Base-by-base conservation (phyloP, 1,140 invertebrate species). In the Eriosoma lanigerum region DNA sequence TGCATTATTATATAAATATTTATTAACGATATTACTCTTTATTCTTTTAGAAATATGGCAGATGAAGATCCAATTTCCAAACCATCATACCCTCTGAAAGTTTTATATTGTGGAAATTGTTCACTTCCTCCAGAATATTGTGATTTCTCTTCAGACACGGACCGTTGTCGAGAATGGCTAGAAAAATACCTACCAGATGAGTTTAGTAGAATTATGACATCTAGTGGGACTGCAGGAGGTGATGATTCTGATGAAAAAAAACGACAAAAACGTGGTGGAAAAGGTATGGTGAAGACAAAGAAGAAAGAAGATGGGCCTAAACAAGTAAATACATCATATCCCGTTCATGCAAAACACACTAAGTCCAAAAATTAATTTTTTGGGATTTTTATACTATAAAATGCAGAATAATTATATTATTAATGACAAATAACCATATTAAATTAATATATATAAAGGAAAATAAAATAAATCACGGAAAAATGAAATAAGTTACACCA, bases 101-200 rank as follows among this genome's bases (percentile, higher is more conserved):
- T 98, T 73, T 86, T 92, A 75, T 98, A 98, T 87, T 98, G 96
- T 87, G 96, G 96, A 82, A 96, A 97, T 87, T 98, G 96, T 88
- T 91, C 92, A 50, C 93, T 97, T 90, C 95, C 95, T 13, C 92
- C 96, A 85, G 96, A 97, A 92, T 99, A 98, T 85, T 99, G 97
- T 86, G 97, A 98, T 89, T 98, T 96, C 87, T 97, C 97, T 88
- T 96, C 96, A 54, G 94, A 97, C 85, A 96, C 96, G 87, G 97
- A 98, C 81, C 97, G 97, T 87, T 99, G 97, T 85, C 97, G 97
- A 86, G 91, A 93, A 84, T 99, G 98, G 98, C 85, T 98, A 62
- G 95, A 98, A 86, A 93, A 93, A 84, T 93, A 98, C 89, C 87
- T 99, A 75, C 97, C 97, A 5, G 91, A 92, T 62, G 93, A 97